phyloP scores from a whole-genome alignment of 1,140 invertebrate genomes.

The Wiebesia pumilae region DNA sequence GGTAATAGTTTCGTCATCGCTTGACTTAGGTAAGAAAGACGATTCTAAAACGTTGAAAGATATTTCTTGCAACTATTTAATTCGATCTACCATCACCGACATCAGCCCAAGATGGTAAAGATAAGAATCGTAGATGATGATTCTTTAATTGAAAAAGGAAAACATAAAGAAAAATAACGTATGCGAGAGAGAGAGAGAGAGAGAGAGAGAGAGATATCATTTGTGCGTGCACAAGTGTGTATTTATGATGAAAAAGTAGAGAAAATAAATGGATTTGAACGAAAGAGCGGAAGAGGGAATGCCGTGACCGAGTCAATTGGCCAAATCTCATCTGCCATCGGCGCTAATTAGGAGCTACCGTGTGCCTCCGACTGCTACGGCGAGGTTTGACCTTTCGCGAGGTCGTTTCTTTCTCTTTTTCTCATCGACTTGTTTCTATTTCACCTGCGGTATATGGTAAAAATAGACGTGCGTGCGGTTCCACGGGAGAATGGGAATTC shows the following conservation, averaged over 20 bases:
- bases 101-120: not conserved
- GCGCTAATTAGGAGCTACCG: slow-evolving; percentile 52
- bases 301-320: slow-evolving; percentile 14
- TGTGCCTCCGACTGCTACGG: not conserved
- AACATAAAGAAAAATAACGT: not conserved
- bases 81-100: not conserved
- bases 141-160: not conserved
- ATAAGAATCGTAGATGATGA: not conserved
- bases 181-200: not conserved
- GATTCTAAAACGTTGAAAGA: not conserved
- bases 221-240: no score
- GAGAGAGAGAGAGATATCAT: not conserved
- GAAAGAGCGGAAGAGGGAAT: not conserved
- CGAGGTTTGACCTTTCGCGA: slow-evolving; percentile 46
- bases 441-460: not conserved
- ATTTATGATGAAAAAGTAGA: not conserved
- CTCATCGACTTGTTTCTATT: not conserved
- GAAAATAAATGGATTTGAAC: no score
- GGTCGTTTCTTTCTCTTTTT: slow-evolving; percentile 7
- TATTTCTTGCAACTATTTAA: not conserved
- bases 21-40: not conserved
- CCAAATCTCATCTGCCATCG: slow-evolving; percentile 52
- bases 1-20: not conserved
- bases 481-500: slow-evolving; percentile 17
- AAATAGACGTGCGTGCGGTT: not conserved